Evolutionary conservation across 1,140 invertebrate genomes (phyloP), one percentile per base, ranked within the genome.

Genomic region (Triops cancriformis): DNA sequence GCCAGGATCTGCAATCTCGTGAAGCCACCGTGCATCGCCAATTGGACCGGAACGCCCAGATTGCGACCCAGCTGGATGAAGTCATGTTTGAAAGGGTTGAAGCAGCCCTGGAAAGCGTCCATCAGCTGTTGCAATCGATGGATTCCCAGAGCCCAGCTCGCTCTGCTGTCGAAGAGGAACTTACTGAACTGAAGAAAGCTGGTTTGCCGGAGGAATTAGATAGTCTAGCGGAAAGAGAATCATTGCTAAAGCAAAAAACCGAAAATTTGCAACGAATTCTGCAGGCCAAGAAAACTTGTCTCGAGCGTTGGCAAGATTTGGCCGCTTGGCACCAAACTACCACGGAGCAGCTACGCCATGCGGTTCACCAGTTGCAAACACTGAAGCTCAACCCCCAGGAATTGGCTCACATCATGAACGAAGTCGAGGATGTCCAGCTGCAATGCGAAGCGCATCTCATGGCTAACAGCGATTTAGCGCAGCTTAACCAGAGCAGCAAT

Each of bases 221-320:
- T 77, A 84, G 88, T n/a, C 84, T 95, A 0, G 90, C 91, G 80
- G 89, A 93, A 75, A 89, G 89, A 6, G 95, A 94, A 82, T 89
- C 89, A 0, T 87, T 88, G 31, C 84, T 96, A 73, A 41, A 41
- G 64, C 26, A 73, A 74, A 45, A 73, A 26, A 43, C 73, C 9
- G 42, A 78, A 80, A 88, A 89, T 23, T 87, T 94, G 11, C 91
- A 94, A 82, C 89, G 90, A 26, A 90, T 91, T 79, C 86, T 97
- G 77, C 86, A 89, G 81, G 87, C 90, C 79, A 93, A 93, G 82
- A 92, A 92, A 84, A 86, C 85, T 0, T 87, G 89, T 23, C 85
- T 96, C 27, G 90, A 95, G 83, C 93, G 93, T 80, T 96, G 94
- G 93, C 88, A 88, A 1, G 92, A 94, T 80, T 87, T 96, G 31